Conservation (phyloP, 2,797 vertebrate genomes). For the Danionella dracula region DNA sequence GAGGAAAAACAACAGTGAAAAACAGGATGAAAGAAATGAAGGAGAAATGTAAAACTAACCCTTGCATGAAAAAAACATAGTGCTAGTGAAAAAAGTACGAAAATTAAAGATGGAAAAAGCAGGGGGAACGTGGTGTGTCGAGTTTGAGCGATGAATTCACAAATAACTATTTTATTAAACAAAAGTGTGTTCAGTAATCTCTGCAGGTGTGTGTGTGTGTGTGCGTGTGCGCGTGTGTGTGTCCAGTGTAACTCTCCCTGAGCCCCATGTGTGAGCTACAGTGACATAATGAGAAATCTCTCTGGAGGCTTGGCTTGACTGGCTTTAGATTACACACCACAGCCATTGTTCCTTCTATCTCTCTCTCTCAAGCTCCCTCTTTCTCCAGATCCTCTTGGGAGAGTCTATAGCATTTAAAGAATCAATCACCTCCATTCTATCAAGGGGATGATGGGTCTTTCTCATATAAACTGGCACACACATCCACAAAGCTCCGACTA, state of each 20-base stretch:
- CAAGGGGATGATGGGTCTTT: constrained; percentile 22
- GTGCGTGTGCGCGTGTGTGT: neutral
- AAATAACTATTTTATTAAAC: constrained; percentile 21
- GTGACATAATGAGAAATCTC: constrained; percentile 44
- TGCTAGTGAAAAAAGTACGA: no score
- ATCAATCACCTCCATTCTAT: constrained; percentile 29
- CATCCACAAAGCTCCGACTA: neutral
- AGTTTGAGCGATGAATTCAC: constrained; percentile 17
- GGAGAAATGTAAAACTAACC: neutral
- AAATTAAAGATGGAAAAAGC: neutral
- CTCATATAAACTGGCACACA: constrained; percentile 10
- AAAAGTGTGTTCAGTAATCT: constrained; percentile 16
- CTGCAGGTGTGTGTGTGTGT: constrained; percentile 3
- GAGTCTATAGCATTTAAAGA: constrained; percentile 37
- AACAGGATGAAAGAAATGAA: neutral
- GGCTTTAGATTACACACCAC: constrained; percentile 44
- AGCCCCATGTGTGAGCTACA: constrained; percentile 42
- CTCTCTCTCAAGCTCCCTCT: constrained; percentile 10
- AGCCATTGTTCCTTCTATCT: constrained; percentile 30
- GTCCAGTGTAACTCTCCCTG: constrained; percentile 27
- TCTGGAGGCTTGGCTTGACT: constrained; percentile 40
- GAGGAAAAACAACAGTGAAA: neutral
- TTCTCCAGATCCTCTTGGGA: constrained; percentile 20
- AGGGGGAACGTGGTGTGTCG: neutral
- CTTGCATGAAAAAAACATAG: neutral